Percentiles rank a stretch among this genome's conserved stretches.
Conservation (phyloP, 1,140 invertebrate species). For the Drosophila asahinai region DNA sequence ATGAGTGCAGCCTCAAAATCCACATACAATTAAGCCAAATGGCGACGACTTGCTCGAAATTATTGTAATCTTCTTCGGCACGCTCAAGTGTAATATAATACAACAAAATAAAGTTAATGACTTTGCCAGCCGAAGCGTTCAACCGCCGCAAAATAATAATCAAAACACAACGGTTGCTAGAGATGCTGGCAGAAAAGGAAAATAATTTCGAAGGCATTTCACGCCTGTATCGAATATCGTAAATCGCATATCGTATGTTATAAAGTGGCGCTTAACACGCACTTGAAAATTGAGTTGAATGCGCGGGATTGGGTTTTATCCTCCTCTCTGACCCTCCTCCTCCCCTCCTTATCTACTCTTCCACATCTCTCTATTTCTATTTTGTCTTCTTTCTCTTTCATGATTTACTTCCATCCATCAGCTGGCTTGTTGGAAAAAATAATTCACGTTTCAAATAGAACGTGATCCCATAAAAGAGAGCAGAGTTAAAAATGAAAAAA, state of each 20-base stretch:
- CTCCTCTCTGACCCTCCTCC: background rate
- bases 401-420: constrained; percentile 63
- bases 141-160: constrained; percentile 40
- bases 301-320: constrained; percentile 35
- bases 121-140: constrained; percentile 45
- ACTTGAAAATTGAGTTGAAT: constrained; percentile 70
- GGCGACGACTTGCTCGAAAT: constrained; percentile 43
- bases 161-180: constrained; percentile 10
- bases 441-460: constrained; percentile 78
- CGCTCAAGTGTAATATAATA: constrained; percentile 51
- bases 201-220: constrained; percentile 47
- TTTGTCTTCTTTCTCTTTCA: constrained; percentile 26
- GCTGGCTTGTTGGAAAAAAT: constrained; percentile 60
- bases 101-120: constrained; percentile 52
- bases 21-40: constrained; percentile 40
- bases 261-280: constrained; percentile 80
- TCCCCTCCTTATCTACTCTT: background rate
- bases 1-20: constrained; percentile 40
- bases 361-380: background rate
- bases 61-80: constrained; percentile 46
- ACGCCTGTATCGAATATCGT: constrained; percentile 45
- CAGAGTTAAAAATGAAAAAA: constrained; percentile 29
- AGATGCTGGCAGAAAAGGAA: constrained; percentile 36
- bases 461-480: constrained; percentile 72
- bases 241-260: constrained; percentile 28